phyloP scores from a whole-genome alignment of 2,113 vertebrate species.

The Ploceus nigricollis region DNA sequence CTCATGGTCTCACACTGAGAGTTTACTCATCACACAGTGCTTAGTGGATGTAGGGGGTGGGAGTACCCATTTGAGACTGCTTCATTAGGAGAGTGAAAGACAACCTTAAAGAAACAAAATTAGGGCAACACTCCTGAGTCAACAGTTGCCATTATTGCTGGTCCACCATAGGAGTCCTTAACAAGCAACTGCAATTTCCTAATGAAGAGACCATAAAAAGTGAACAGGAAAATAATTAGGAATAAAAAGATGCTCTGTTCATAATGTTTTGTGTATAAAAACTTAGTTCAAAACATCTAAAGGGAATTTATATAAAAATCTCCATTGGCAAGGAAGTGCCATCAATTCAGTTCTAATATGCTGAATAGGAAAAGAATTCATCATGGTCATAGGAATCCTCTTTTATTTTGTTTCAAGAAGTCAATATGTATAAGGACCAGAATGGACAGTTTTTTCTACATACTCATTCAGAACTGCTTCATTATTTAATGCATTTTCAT shows the following conservation, averaged over 20 bases:
- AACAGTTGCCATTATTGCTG: conserved; percentile 27
- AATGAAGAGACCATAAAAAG: not conserved
- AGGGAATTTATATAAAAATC: not conserved
- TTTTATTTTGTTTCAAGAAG: not conserved
- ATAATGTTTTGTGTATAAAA: not conserved
- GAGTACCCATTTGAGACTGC: conserved; percentile 16
- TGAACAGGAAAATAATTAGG: conserved; percentile 20
- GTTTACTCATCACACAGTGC: conserved; percentile 39
- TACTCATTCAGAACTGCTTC: not conserved
- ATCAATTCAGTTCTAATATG: not conserved
- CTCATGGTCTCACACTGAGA: conserved; percentile 30
- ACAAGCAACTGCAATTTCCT: not conserved
- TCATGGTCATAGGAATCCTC: fast-evolving
- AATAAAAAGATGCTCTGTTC: conserved; percentile 1
- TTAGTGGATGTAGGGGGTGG: not conserved
- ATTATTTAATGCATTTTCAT: not conserved
- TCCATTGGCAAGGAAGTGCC: not conserved
- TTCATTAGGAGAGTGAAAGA: conserved; percentile 44
- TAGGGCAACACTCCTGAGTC: conserved; percentile 37
- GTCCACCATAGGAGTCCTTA: conserved; percentile 7
- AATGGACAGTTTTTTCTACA: not conserved
- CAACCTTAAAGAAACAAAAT: conserved; percentile 48
- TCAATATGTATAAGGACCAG: not conserved
- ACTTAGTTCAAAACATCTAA: not conserved
- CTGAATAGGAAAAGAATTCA: not conserved